These are phyloP conservation scores for Timandra comae DNA, from an alignment of 2,888 invertebrate genomes.

Conservation along the genomic window DNA sequence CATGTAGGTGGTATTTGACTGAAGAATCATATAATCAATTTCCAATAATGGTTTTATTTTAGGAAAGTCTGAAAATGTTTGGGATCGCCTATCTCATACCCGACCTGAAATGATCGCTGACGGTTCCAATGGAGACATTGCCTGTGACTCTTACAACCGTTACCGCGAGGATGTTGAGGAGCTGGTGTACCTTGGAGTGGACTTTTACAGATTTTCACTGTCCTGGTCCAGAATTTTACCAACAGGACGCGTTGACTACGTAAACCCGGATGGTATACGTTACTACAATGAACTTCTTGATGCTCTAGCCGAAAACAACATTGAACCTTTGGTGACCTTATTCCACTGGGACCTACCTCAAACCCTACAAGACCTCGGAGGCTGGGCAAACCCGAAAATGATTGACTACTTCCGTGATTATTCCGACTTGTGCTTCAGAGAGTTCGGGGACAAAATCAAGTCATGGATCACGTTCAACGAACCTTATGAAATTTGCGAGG, in stretches of 20 bases:
- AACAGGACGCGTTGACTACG: constrained; percentile 69
- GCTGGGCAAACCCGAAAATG: constrained; percentile 73
- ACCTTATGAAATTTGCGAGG: constrained; percentile 74
- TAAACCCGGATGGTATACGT: constrained; percentile 78
- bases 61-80: constrained; percentile 81
- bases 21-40: background rate
- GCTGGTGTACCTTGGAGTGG: constrained; percentile 67
- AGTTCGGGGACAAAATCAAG: constrained; percentile 77
- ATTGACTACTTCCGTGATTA: constrained; percentile 76
- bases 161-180: constrained; percentile 78
- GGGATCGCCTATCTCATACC: constrained; percentile 75
- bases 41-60: constrained; percentile 8
- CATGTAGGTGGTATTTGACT: too few relatives aligned
- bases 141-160: constrained; percentile 82
- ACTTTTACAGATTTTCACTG: constrained; percentile 76
- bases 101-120: constrained; percentile 78
- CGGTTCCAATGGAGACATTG: constrained; percentile 79
- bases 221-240: constrained; percentile 81
- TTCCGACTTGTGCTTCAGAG: constrained; percentile 69
- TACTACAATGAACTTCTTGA: constrained; percentile 82
- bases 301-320: constrained; percentile 77
- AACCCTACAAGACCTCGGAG: constrained; percentile 72
- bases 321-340: constrained; percentile 79
- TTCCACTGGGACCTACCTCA: constrained; percentile 84
- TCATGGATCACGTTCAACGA: constrained; percentile 85